Base-by-base conservation (phyloP, 2,888 invertebrate genomes). In the Pseudolycoriella hygida region DNA sequence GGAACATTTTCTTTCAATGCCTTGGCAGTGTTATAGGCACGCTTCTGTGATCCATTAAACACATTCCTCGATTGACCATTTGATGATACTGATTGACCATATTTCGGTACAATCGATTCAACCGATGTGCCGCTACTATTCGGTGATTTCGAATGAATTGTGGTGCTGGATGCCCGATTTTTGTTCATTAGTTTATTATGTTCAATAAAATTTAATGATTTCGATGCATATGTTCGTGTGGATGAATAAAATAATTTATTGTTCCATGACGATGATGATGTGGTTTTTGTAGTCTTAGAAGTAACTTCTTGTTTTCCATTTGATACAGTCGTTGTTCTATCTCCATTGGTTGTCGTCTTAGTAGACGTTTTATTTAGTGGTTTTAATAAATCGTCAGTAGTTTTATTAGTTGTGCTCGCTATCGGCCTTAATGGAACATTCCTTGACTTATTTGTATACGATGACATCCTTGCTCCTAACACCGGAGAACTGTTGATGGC, bases 1-100 rank as follows among this genome's bases (percentile, higher is more conserved):
- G 60, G 54, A 56, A 61, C 51, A 52, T 64, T 63, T 53, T 64
- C 64, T 52, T 64, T 64, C 49, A 59, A 56, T 46, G 55, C 50
- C 49, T 59, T 56, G 43, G 55, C 55, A 42, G 56, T 53, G 43
- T 58, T 54, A 48, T 64, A 63, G 44, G 60, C 54, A 17, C 65
- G 61, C 51, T 66, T 64, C 50, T 65, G 61, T 25, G 59, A 55
- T 39, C 50, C 52, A 47, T 46, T 25, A 17, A 14, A 37, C 19
- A 17, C 14, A 5, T 43, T 47, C 14, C 49, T 47, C 12, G 48
- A 47, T 45, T 42, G 46, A 14, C 31, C 18, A 39, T 19, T 40
- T 11, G 19, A 40, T 15, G 19, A 17, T 17, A 37, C 34, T 18
- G 39, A 41, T 37, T 50, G 45, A 41, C 54, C 49, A 50, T 57